Evolutionary conservation across 2,113 vertebrate genomes (phyloP).

Genomic region (Centropus bengalensis): DNA sequence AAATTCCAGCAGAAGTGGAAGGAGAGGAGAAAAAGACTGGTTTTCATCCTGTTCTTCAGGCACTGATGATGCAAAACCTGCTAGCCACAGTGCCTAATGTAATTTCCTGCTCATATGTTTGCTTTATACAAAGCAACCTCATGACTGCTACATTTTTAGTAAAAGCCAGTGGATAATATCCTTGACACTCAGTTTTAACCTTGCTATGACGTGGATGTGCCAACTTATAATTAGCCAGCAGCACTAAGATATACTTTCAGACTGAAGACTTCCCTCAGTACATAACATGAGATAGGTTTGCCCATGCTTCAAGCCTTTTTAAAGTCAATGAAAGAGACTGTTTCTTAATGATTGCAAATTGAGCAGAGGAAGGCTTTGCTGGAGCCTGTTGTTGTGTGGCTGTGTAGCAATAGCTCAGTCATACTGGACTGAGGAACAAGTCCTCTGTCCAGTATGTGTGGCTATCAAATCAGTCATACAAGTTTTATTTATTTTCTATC

Average conservation of each 20-base stretch:
- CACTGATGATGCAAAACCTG: background rate
- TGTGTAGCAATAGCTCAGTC: background rate
- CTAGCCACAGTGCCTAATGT: background rate
- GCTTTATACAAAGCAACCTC: background rate
- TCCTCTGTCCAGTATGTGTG: background rate
- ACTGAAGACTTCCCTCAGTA: background rate
- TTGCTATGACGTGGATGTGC: background rate
- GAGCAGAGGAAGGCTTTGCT: background rate
- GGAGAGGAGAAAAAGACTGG: background rate
- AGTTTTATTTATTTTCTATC: background rate
- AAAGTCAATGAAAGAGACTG: background rate
- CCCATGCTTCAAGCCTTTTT: background rate
- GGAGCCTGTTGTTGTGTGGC: background rate
- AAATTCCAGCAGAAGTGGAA: background rate
- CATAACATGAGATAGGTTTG: background rate
- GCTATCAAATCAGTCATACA: background rate
- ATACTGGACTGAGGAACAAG: background rate
- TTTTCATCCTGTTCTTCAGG: background rate
- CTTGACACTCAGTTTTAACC: background rate
- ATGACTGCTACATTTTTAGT: background rate
- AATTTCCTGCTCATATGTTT: background rate
- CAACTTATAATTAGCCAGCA: background rate
- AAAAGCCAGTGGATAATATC: background rate
- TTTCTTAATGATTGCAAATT: background rate
- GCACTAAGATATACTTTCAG: background rate